These are phyloP conservation scores for Drosophila emarginata DNA, from an alignment of 2,888 invertebrate genomes.

Conservation along the genomic window DNA sequence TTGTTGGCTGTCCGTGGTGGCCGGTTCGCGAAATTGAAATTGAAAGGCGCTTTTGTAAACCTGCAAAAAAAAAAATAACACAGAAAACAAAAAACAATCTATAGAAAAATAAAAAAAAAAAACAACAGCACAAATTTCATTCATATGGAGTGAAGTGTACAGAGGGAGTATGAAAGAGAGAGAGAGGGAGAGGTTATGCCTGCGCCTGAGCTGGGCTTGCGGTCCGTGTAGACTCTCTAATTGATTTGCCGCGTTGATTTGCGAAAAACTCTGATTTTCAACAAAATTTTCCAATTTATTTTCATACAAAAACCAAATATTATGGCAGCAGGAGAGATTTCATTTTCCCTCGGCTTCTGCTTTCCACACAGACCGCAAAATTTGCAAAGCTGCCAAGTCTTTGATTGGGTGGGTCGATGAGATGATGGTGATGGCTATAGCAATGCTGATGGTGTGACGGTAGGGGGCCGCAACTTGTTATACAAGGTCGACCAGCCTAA, in stretches of 20 bases:
- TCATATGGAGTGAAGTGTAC: conserved; percentile 8
- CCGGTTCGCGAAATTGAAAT: conserved; percentile 82
- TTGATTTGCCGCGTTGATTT: conserved; percentile 71
- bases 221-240: conserved; percentile 63
- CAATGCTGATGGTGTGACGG: not conserved
- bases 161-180: no score
- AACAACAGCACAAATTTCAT: conserved; percentile 7
- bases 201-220: conserved; percentile 10
- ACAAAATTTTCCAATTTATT: conserved; percentile 71
- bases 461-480: not conserved
- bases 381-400: conserved; percentile 67
- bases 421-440: no score
- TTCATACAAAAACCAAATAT: conserved; percentile 68
- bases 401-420: conserved; percentile 1
- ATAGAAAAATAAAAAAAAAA: not conserved
- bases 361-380: conserved; percentile 57
- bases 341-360: conserved; percentile 9
- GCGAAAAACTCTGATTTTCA: conserved; percentile 54
- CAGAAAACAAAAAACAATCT: conserved; percentile 20
- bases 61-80: conserved; percentile 51
- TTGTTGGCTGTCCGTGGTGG: conserved; percentile 69
- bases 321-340: conserved; percentile 47
- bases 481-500: conserved; percentile 52
- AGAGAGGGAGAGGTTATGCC: not conserved
- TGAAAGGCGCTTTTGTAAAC: conserved; percentile 81